These are phyloP conservation scores for Lissonota sp. DNA, from an alignment of 2,888 invertebrate genomes.

Conservation along the genomic window DNA sequence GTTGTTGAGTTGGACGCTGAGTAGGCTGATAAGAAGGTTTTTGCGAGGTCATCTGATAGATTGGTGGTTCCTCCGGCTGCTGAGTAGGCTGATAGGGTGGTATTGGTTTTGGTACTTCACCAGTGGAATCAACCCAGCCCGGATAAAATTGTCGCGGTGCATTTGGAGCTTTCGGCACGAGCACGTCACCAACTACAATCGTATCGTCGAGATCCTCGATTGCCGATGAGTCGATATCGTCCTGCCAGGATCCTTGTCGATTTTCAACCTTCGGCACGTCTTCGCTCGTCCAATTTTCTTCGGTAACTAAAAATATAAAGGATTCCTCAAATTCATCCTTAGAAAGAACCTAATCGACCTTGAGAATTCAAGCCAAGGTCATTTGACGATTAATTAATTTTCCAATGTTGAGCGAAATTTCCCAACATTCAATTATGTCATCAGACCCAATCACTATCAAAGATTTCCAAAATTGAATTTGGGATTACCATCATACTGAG, in stretches of 20 bases:
- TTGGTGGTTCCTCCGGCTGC: constrained; percentile 49
- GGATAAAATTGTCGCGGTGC: constrained; percentile 72
- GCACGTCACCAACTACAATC: constrained; percentile 27
- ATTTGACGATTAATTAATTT: too few species aligned
- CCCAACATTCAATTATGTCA: too few species aligned
- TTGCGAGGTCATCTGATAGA: constrained; percentile 17
- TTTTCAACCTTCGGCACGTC: constrained; percentile 73
- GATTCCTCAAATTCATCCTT: too few species aligned
- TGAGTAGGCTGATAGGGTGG: constrained; percentile 59
- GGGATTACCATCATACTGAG: too few species aligned
- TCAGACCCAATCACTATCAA: too few species aligned
- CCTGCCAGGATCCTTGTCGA: constrained; percentile 66
- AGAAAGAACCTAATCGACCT: too few species aligned
- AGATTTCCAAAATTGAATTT: too few species aligned
- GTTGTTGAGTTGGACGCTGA: constrained; percentile 2
- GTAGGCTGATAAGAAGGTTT: constrained; percentile 44
- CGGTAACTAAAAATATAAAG: constrained; percentile 38
- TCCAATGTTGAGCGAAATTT: too few species aligned
- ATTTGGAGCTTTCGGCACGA: constrained; percentile 45
- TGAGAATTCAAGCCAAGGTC: too few species aligned
- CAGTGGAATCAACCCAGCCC: constrained; percentile 63
- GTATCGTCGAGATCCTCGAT: constrained; percentile 45
- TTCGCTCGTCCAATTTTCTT: constrained; percentile 73
- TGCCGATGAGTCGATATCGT: constrained; percentile 30
- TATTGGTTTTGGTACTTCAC: constrained; percentile 75